Conservation (phyloP, 1,140 invertebrate species). For the Zaprionus gabonicus region DNA sequence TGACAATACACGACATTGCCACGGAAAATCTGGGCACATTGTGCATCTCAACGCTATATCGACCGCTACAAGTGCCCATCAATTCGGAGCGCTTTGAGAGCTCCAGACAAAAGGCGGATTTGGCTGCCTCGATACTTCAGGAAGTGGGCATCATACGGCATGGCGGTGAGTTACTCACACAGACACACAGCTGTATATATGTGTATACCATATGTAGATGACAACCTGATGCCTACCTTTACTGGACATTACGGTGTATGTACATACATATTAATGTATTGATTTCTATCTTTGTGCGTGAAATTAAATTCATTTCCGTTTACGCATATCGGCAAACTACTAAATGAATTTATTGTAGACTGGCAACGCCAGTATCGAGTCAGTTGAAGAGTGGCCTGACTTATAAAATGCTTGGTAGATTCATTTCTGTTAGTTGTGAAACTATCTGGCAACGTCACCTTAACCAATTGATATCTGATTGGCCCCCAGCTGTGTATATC, state of each 20-base stretch:
- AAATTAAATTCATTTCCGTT: conserved; percentile 13
- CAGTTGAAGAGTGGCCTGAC: too few relatives aligned
- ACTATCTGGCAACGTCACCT: too few relatives aligned
- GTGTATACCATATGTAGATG: not conserved
- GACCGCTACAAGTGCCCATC: conserved; percentile 88
- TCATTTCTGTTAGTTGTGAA: too few relatives aligned
- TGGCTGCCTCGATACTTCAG: conserved; percentile 89
- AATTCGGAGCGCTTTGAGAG: conserved; percentile 88
- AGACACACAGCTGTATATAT: conserved; percentile 15
- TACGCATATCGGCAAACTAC: not conserved
- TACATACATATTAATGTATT: conserved; percentile 56
- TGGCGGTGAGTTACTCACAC: conserved; percentile 85
- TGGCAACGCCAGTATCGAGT: too few relatives aligned
- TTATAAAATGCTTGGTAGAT: too few relatives aligned
- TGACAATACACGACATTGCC: conserved; percentile 89
- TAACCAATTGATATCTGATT: not conserved
- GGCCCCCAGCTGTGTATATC: not conserved
- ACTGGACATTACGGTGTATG: not conserved
- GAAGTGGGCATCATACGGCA: conserved; percentile 88
- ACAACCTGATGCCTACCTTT: not conserved
- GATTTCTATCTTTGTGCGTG: conserved; percentile 38
- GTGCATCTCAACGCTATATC: conserved; percentile 89
- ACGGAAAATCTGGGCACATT: conserved; percentile 89
- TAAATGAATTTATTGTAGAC: too few relatives aligned
- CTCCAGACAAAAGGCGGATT: conserved; percentile 89